A percentile compares a stretch with the other conserved stretches of the same genome.
These are phyloP conservation scores for Baryphthengus martii DNA, from an alignment of 2,113 vertebrate genomes.

Conservation along the genomic window DNA sequence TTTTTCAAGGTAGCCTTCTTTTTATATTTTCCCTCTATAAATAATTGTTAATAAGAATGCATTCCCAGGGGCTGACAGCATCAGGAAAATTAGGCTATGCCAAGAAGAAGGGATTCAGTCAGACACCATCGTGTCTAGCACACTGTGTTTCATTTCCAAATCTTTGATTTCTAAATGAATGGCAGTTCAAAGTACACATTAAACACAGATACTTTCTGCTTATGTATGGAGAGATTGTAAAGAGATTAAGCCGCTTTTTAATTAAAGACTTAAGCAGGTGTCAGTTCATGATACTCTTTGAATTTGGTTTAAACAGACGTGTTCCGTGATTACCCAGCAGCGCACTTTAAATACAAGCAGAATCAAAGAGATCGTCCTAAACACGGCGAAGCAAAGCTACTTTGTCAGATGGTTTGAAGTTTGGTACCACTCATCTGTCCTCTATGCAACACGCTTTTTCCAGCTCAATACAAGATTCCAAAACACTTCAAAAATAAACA, in stretches of 20 bases:
- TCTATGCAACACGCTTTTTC: not conserved
- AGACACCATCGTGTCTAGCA: not conserved
- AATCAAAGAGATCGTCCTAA: constrained; percentile 46
- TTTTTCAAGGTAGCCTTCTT: not conserved
- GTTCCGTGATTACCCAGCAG: not conserved
- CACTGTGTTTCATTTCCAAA: constrained; percentile 35
- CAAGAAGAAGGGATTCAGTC: constrained; percentile 29
- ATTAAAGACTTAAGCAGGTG: constrained; percentile 62
- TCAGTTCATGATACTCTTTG: constrained; percentile 9
- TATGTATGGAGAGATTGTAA: constrained; percentile 26
- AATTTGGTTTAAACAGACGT: constrained; percentile 13
- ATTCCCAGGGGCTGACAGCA: not conserved
- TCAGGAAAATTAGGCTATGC: not conserved
- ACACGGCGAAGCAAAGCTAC: not conserved
- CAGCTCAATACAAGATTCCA: not conserved
- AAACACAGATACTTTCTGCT: constrained; percentile 40
- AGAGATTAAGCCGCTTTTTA: constrained; percentile 49
- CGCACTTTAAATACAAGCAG: not conserved
- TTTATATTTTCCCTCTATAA: not conserved
- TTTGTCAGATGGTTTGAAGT: not conserved
- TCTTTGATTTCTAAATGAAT: constrained; percentile 57
- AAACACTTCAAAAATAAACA: not conserved
- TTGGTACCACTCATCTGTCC: not conserved
- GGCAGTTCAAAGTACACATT: constrained; percentile 53
- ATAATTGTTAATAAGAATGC: not conserved